phyloP scores from a whole-genome alignment of 2,888 invertebrate genomes.

The Tipula helvola region DNA sequence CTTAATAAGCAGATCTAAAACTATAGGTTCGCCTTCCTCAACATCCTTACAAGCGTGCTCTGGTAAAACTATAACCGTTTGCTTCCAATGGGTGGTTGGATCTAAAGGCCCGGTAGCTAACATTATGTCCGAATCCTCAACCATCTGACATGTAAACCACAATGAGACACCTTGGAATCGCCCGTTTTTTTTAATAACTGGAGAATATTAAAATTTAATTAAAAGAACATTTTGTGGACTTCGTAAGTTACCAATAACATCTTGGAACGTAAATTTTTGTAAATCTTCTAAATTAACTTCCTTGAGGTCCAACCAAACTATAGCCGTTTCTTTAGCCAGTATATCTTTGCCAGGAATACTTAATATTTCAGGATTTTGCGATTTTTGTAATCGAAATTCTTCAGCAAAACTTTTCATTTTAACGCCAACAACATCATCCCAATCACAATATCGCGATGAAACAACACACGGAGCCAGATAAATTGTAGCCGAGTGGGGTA shows the following conservation, averaged over 20 bases:
- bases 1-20: constrained; percentile 51
- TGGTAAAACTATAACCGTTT: constrained; percentile 75
- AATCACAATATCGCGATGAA: constrained; percentile 54
- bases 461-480: constrained; percentile 38
- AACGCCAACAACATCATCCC: constrained; percentile 70
- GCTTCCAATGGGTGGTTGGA: constrained; percentile 85
- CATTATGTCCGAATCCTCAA: constrained; percentile 40
- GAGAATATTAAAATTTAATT: background rate
- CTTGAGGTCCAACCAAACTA: constrained; percentile 56
- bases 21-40: constrained; percentile 46
- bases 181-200: constrained; percentile 36
- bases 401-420: constrained; percentile 56
- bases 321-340: constrained; percentile 37
- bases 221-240: background rate
- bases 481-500: constrained; percentile 54
- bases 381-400: constrained; percentile 47
- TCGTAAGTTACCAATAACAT: constrained; percentile 38
- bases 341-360: background rate
- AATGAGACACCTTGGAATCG: constrained; percentile 61
- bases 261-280: constrained; percentile 43
- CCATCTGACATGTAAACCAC: constrained; percentile 65
- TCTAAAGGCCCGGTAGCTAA: constrained; percentile 70
- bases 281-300: constrained; percentile 48
- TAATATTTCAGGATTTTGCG: constrained; percentile 48
- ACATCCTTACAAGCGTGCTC: constrained; percentile 40